A percentile compares a stretch with the other conserved stretches of the same genome.
Conservation (phyloP, 2,797 vertebrate genomes). For the Pristis pectinata region DNA sequence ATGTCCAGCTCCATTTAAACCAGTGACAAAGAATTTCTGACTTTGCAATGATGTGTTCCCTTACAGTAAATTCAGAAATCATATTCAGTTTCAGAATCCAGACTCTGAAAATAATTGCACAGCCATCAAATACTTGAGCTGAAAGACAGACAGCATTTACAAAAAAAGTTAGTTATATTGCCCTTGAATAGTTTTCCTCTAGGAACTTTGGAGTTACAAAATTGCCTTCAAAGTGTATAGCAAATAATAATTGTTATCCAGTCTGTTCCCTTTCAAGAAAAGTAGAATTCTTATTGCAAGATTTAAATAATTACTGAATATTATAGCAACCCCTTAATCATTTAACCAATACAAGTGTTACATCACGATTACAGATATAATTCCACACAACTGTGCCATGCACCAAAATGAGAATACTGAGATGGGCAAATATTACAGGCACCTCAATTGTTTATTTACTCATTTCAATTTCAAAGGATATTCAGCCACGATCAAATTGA, state of each 20-base stretch:
- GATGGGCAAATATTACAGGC: neutral
- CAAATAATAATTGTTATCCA: neutral
- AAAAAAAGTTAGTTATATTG: neutral
- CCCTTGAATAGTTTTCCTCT: neutral
- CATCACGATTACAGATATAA: neutral
- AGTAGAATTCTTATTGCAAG: neutral
- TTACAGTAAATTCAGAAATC: neutral
- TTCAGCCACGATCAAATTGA: conserved; percentile 6
- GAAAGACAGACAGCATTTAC: neutral
- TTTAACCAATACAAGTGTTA: neutral
- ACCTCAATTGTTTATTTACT: conserved; percentile 8
- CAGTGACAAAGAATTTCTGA: neutral
- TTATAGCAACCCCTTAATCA: neutral
- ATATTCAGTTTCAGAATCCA: neutral
- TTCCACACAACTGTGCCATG: neutral
- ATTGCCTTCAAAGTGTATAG: neutral
- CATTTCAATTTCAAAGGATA: neutral
- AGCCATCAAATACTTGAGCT: neutral
- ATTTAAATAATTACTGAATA: neutral
- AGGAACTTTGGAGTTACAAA: neutral
- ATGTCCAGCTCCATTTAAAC: neutral
- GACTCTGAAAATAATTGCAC: neutral
- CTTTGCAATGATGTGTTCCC: neutral
- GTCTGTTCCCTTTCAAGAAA: neutral
- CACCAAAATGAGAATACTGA: neutral